phyloP scores from a whole-genome alignment of 2,888 invertebrate genomes.

The Macroteleia sp. region DNA sequence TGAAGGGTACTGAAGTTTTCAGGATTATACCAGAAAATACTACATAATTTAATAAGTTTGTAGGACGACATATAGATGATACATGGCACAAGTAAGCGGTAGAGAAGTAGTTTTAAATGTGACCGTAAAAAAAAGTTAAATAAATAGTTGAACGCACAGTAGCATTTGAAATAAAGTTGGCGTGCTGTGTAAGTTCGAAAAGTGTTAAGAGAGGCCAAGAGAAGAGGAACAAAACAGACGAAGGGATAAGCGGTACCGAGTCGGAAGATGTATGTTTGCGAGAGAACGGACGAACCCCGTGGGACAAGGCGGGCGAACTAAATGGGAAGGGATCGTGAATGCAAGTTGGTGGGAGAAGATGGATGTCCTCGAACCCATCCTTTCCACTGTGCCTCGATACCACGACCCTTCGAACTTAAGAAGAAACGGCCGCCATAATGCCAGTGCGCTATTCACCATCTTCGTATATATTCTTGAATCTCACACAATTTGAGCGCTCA shows the following conservation, averaged over 20 bases:
- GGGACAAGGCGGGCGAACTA: conserved; percentile 74
- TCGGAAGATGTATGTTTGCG: conserved; percentile 75
- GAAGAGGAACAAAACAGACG: conserved; percentile 75
- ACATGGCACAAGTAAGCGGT: too few species aligned
- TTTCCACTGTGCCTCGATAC: conserved; percentile 73
- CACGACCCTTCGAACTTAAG: conserved; percentile 80
- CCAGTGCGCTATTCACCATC: conserved; percentile 79
- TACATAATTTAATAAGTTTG: too few species aligned
- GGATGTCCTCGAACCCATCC: conserved; percentile 82
- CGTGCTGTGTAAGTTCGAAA: conserved; percentile 70
- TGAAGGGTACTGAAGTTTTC: too few species aligned
- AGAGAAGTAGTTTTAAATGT: too few species aligned
- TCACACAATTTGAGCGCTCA: conserved; percentile 80
- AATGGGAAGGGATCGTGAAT: conserved; percentile 72
- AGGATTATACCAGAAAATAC: too few species aligned
- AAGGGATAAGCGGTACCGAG: conserved; percentile 73
- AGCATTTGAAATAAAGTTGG: conserved; percentile 75
- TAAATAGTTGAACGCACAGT: conserved; percentile 38
- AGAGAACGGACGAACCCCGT: conserved; percentile 72
- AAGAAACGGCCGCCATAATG: conserved; percentile 83
- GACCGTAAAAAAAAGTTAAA: not conserved
- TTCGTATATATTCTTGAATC: conserved; percentile 63
- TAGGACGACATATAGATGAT: too few species aligned
- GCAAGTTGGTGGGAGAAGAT: conserved; percentile 79
- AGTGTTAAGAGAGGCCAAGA: conserved; percentile 79